phyloP scores from a whole-genome alignment of 2,113 vertebrate species.

The Xerus inauris region DNA sequence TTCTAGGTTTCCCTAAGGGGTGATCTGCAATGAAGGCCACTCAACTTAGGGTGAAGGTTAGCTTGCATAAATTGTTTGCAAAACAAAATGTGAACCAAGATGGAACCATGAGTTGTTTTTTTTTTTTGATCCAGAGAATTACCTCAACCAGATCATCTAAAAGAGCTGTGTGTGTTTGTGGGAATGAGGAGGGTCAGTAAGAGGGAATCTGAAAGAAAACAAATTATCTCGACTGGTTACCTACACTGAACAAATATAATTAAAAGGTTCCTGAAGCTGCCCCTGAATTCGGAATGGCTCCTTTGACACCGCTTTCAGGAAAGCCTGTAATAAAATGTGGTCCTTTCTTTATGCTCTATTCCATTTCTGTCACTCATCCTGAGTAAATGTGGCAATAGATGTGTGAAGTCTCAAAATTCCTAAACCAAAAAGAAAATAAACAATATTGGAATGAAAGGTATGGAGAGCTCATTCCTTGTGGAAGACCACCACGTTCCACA shows the following conservation, averaged over 20 bases:
- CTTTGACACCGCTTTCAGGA: neutral
- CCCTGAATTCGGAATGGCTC: neutral
- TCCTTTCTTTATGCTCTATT: neutral
- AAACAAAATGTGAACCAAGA: constrained; percentile 19
- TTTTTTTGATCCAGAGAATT: neutral
- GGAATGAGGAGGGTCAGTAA: neutral
- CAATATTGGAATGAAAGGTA: constrained; percentile 61
- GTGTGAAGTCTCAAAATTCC: constrained; percentile 65
- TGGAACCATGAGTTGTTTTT: neutral
- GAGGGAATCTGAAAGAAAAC: neutral
- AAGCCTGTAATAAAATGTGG: neutral
- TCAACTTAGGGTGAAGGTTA: neutral
- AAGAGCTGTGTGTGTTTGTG: neutral
- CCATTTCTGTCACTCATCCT: constrained; percentile 40
- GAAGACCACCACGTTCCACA: neutral
- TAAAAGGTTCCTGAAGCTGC: neutral
- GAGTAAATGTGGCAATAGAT: constrained; percentile 39
- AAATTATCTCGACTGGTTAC: neutral
- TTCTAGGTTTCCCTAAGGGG: neutral
- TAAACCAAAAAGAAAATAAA: constrained; percentile 72
- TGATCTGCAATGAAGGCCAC: neutral
- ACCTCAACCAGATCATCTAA: neutral
- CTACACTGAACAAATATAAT: neutral
- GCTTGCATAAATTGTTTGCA: constrained; percentile 3
- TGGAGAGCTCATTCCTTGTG: constrained; percentile 41